Conservation (phyloP, 53 echinoderm and acorn worm genomes). For the Antedon mediterranea region DNA sequence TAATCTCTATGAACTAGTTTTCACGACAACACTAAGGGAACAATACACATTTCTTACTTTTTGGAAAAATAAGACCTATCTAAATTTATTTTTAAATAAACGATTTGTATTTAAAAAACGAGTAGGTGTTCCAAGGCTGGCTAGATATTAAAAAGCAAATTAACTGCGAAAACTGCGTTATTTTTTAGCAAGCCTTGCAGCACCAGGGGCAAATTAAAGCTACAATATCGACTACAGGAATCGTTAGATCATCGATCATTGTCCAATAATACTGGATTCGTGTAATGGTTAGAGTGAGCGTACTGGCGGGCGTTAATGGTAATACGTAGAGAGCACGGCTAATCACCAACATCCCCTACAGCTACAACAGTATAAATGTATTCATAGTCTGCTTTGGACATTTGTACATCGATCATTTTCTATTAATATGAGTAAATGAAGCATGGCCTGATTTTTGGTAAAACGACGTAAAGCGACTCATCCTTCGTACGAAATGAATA, state of each 20-base stretch:
- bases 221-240: not conserved
- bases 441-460: not conserved
- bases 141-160: not conserved
- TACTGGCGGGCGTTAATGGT: not conserved
- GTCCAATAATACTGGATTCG: not conserved
- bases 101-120: not conserved
- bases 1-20: no score
- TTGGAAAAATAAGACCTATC: not conserved
- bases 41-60: not conserved
- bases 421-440: not conserved
- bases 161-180: not conserved
- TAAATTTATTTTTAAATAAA: not conserved
- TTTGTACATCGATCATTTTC: not conserved
- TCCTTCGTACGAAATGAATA: not conserved
- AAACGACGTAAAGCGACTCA: not conserved
- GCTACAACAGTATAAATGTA: not conserved
- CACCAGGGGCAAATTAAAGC: not conserved
- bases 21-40: not conserved
- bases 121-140: not conserved
- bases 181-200: not conserved
- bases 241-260: not conserved
- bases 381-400: not conserved
- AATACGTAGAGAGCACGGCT: not conserved
- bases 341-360: not conserved
- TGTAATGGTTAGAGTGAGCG: not conserved